Conservation (phyloP, 2,888 invertebrate genomes). For the Sepiola atlantica region DNA sequence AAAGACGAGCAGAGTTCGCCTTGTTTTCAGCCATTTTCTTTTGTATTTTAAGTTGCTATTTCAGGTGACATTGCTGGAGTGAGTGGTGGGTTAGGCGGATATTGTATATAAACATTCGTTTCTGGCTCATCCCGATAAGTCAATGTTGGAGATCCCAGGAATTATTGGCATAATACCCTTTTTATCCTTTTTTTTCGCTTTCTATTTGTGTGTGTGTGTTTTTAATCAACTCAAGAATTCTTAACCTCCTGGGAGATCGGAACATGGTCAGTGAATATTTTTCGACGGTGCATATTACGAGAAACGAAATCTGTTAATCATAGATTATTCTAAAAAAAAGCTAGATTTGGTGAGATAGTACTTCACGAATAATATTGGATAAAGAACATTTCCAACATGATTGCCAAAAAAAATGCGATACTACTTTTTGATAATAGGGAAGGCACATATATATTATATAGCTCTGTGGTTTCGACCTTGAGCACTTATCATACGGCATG, state of each 20-base stretch:
- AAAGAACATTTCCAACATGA: too few relatives aligned
- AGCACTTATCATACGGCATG: too few relatives aligned
- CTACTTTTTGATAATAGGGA: too few relatives aligned
- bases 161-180: not conserved
- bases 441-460: too few relatives aligned
- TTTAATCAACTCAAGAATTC: not conserved
- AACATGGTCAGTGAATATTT: not conserved
- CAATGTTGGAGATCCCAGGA: not conserved
- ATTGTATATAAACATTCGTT: not conserved
- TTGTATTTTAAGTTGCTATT: not conserved
- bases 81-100: not conserved
- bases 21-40: not conserved
- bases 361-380: not conserved
- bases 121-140: not conserved
- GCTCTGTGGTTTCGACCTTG: too few relatives aligned
- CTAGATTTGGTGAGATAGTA: not conserved
- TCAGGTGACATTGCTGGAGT: not conserved
- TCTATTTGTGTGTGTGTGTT: not conserved
- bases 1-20: not conserved
- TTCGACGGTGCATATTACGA: not conserved
- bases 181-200: too few relatives aligned
- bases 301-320: not conserved
- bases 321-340: not conserved
- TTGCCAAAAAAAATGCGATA: too few relatives aligned
- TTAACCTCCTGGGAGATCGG: not conserved